Percentiles rank a stretch among this genome's conserved stretches.
phyloP scores from a whole-genome alignment of 1,140 invertebrate genomes.

The Antheraea mylitta region DNA sequence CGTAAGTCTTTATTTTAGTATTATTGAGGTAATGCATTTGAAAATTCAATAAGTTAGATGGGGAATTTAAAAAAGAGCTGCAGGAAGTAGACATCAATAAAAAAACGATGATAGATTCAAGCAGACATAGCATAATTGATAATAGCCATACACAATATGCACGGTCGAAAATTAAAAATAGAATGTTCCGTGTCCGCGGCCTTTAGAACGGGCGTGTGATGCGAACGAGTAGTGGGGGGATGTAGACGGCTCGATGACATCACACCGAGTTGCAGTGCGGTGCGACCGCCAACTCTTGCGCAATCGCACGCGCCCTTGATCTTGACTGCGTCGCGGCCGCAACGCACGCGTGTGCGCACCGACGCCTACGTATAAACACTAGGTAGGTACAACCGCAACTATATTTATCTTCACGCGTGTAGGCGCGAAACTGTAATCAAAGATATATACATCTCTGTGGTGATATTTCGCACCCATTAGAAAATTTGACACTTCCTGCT shows the following conservation, averaged over 20 bases:
- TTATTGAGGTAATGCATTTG: not conserved
- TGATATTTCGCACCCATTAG: slow-evolving; percentile 34
- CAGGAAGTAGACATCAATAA: slow-evolving; percentile 4
- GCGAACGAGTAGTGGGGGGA: slow-evolving; percentile 39
- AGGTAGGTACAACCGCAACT: slow-evolving; percentile 53
- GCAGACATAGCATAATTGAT: slow-evolving; percentile 10
- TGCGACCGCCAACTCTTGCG: slow-evolving; percentile 74
- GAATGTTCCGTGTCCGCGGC: slow-evolving; percentile 65
- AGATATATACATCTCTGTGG: slow-evolving; percentile 33
- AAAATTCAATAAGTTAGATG: not conserved
- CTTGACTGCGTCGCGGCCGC: slow-evolving; percentile 73
- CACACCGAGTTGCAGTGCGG: slow-evolving; percentile 65
- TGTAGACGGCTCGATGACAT: slow-evolving; percentile 66
- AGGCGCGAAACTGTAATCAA: slow-evolving; percentile 65
- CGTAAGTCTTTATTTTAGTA: not conserved
- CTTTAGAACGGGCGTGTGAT: slow-evolving; percentile 57
- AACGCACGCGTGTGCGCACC: slow-evolving; percentile 61
- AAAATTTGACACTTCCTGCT: slow-evolving; percentile 39
- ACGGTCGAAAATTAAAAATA: slow-evolving; percentile 68
- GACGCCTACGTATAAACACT: slow-evolving; percentile 51
- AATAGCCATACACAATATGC: slow-evolving; percentile 26
- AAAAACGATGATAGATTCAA: slow-evolving; percentile 8
- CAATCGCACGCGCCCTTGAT: slow-evolving; percentile 73
- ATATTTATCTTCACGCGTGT: slow-evolving; percentile 70
- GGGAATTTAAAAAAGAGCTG: not conserved